These are phyloP conservation scores for Heliconius hewitsoni DNA, from an alignment of 1,140 invertebrate genomes.

Conservation along the genomic window DNA sequence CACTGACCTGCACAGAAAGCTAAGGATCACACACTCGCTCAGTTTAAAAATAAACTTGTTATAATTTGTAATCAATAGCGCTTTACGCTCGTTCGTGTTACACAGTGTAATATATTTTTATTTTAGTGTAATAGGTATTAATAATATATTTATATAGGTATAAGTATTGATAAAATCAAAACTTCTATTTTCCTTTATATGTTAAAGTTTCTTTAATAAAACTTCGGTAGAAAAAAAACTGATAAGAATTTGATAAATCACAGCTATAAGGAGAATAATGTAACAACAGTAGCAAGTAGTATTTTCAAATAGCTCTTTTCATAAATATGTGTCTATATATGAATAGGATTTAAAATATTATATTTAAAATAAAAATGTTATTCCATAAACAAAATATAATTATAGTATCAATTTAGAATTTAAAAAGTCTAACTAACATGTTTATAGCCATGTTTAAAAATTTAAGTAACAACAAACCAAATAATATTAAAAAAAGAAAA, in stretches of 20 bases:
- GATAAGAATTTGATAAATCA: no score
- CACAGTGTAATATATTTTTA: not conserved
- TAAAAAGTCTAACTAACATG: not conserved
- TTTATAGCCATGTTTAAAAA: not conserved
- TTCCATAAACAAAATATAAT: no score
- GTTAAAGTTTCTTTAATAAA: no score
- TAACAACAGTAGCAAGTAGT: no score
- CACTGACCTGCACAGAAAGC: slow-evolving; percentile 9
- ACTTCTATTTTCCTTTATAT: no score
- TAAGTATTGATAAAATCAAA: not conserved
- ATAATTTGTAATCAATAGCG: slow-evolving; percentile 6
- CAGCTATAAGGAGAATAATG: no score
- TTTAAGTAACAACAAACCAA: not conserved
- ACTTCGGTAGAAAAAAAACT: no score
- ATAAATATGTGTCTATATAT: no score
- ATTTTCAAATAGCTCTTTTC: no score
- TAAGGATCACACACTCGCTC: not conserved
- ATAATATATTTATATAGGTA: not conserved
- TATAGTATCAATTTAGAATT: no score
- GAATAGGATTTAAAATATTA: no score
- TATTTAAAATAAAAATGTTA: no score
- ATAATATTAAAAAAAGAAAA: not conserved
- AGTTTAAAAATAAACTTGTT: slow-evolving; percentile 10
- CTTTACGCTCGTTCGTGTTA: not conserved
- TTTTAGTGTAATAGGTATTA: not conserved